Percentiles rank a stretch among this genome's conserved stretches.
phyloP scores from a whole-genome alignment of 2,888 invertebrate species.

The Oscheius sp. region DNA sequence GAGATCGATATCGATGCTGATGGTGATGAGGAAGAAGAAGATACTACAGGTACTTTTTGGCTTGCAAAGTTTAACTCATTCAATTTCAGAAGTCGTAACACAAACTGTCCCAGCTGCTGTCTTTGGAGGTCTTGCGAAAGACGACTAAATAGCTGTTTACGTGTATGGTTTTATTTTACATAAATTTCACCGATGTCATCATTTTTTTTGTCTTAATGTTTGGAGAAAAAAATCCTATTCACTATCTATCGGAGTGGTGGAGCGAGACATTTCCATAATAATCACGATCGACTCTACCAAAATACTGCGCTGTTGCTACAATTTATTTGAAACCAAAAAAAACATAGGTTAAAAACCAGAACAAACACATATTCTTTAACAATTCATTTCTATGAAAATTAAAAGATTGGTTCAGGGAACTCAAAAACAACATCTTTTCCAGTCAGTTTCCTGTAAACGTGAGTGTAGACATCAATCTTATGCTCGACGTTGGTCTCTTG shows the following conservation, averaged over 20 bases:
- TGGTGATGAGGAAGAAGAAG: conserved; percentile 64
- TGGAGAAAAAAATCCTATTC: too few relatives aligned
- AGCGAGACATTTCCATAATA: too few relatives aligned
- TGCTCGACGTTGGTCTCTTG: conserved; percentile 99
- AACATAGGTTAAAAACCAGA: too few relatives aligned
- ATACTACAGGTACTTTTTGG: conserved; percentile 27
- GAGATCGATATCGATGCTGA: conserved; percentile 72
- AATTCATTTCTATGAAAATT: conserved; percentile 47
- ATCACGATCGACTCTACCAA: too few relatives aligned
- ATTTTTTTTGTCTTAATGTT: too few relatives aligned
- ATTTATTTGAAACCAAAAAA: too few relatives aligned
- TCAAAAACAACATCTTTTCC: conserved; percentile 98
- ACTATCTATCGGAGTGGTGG: too few relatives aligned
- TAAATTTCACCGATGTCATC: too few relatives aligned
- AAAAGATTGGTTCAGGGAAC: conserved; percentile 87
- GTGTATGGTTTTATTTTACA: too few relatives aligned
- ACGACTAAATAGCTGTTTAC: background rate
- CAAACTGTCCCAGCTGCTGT: conserved; percentile 88
- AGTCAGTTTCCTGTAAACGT: conserved; percentile 98
- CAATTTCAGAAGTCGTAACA: conserved; percentile 77
- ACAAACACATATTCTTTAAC: too few relatives aligned
- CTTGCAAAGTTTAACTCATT: background rate
- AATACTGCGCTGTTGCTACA: too few relatives aligned
- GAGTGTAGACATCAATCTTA: conserved; percentile 93
- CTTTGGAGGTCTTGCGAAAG: conserved; percentile 77